A percentile compares a stretch with the other conserved stretches of the same genome.
Evolutionary conservation across 2,888 invertebrate genomes (phyloP).

Genomic region (Drosophila robusta): DNA sequence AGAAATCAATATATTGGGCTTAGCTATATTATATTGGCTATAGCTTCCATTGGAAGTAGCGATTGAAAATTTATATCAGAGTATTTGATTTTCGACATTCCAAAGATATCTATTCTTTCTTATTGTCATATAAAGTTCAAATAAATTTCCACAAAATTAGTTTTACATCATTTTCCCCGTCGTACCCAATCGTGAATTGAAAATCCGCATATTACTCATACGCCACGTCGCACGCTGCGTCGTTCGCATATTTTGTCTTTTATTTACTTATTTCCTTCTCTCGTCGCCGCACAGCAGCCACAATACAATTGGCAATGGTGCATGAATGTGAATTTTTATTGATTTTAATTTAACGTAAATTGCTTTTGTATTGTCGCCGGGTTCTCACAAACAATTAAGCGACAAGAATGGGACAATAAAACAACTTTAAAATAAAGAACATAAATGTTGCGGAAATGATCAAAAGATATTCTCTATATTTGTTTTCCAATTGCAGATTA

Average conservation of each 20-base stretch:
- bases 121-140: no score
- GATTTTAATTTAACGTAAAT: slow-evolving; percentile 73
- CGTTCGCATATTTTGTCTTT: slow-evolving; percentile 1
- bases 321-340: slow-evolving; percentile 65
- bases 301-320: slow-evolving; percentile 34
- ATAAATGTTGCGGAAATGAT: slow-evolving; percentile 49
- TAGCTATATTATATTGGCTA: no score
- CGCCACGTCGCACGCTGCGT: slow-evolving; percentile 34
- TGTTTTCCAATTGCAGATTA: slow-evolving; percentile 86
- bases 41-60: no score
- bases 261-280: slow-evolving; percentile 4
- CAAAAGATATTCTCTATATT: slow-evolving; percentile 10
- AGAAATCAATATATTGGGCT: no score
- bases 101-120: no score
- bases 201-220: slow-evolving; percentile 58
- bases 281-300: slow-evolving; percentile 2
- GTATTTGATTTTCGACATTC: no score
- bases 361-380: slow-evolving; percentile 43
- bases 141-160: no score
- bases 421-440: background rate
- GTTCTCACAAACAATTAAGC: slow-evolving; percentile 62
- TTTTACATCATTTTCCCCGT: background rate
- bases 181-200: slow-evolving; percentile 15
- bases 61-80: no score
- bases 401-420: slow-evolving; percentile 24